Evolutionary conservation across 2,888 invertebrate species (phyloP), one percentile per base, ranked within the genome.

Genomic region (Diploptera punctata): DNA sequence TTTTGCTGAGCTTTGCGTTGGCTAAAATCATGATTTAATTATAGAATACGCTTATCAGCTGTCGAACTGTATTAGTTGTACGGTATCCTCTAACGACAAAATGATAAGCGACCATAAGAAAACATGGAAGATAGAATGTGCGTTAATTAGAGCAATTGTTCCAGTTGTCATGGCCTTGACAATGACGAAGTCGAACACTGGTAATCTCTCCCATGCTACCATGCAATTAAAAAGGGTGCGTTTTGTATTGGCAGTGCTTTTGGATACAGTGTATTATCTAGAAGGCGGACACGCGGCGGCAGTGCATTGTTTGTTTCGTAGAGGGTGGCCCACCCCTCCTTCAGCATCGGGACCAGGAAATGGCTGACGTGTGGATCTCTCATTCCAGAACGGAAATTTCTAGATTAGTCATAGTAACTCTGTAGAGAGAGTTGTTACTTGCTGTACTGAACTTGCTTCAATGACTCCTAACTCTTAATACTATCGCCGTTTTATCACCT

Each of bases 301-400:
- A 7, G 21, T 26, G 47, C 29, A 65, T 65, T 65, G 65, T 65
- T 65, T 71, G 5, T 57, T 38, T 21, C 24, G 26, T 70, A 29
- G 70, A 52, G 71, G 62, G 38, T 60, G 70, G 57, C 18, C 38
- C 29, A 24, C 54, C 49, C 47, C 65, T 18, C 18, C 69, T 38
- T 24, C 68, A 31, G 68, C 52, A 52, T 44, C 71, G 71, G 70
- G 73, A 54, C n/a, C 71, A 71, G 82, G 82, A 82, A 81, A 81
- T 81, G 80, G 78, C 80, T 80, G 82, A 82, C 82, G 82, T 82
- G 82, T 81, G 82, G 80, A 81, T 80, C 81, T 80, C 80, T 81
- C 82, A 81, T 82, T 82, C 80, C 81, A 80, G 76, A 76, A 80
- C 82, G 82, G 82, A 82, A 82, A 81, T 81, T 81, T 80, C 81